Evolutionary conservation across 2,113 vertebrate species (phyloP).

Genomic region (Mormyrus iriodes): DNA sequence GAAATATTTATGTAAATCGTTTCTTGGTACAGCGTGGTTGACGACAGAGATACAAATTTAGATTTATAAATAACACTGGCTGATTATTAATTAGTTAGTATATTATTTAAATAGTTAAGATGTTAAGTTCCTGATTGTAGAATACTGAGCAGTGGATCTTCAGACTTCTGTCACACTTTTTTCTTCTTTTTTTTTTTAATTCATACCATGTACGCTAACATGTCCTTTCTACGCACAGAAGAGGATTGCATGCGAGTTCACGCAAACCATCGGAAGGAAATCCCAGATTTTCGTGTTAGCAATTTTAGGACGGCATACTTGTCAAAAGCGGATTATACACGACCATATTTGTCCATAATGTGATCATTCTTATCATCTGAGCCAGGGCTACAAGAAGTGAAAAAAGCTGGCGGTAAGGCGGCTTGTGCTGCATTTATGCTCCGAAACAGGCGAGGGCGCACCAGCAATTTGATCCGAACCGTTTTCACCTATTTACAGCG

Average conservation of each 20-base stretch:
- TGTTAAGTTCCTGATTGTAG: not conserved
- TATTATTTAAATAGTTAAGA: not conserved
- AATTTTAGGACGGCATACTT: not conserved
- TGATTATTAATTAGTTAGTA: not conserved
- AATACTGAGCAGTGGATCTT: not conserved
- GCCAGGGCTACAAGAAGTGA: not conserved
- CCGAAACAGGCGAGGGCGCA: not conserved
- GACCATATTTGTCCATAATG: not conserved
- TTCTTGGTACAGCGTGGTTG: not conserved
- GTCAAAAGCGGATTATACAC: not conserved
- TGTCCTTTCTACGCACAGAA: not conserved
- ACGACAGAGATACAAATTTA: not conserved
- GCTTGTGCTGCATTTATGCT: not conserved
- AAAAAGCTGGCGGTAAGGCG: not conserved
- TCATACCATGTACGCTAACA: not conserved
- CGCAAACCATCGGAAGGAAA: not conserved
- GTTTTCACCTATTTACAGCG: not conserved
- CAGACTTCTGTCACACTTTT: not conserved
- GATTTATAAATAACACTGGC: not conserved
- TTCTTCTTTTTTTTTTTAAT: too few relatives aligned
- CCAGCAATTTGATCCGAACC: not conserved
- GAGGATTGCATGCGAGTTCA: not conserved
- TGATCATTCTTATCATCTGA: not conserved
- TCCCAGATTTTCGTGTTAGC: not conserved
- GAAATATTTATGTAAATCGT: not conserved